phyloP scores from a whole-genome alignment of 2,797 vertebrate genomes.

The Epinephelus coioides region DNA sequence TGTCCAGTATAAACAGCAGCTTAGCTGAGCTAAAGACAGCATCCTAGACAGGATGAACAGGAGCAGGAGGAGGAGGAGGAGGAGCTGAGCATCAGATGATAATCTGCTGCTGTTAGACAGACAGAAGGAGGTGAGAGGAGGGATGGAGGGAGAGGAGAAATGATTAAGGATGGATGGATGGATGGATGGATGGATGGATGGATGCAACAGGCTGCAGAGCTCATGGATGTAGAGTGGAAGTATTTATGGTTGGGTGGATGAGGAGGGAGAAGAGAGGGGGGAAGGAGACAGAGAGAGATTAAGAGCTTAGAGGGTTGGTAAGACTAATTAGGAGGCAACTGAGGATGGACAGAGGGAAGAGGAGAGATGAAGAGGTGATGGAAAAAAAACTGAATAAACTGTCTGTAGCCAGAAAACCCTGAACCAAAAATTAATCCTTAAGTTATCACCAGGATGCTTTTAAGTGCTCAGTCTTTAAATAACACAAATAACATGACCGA shows the following conservation, averaged over 20 bases:
- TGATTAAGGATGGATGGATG: conserved; percentile 24
- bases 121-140: background rate
- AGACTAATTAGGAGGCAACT: conserved; percentile 73
- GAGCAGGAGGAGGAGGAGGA: background rate
- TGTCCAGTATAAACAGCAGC: conserved; percentile 28
- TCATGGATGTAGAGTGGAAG: background rate
- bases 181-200: conserved; percentile 32
- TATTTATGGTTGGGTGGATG: conserved; percentile 54
- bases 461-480: background rate
- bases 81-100: conserved; percentile 33
- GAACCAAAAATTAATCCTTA: no score
- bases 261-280: conserved; percentile 15
- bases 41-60: no score
- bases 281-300: conserved; percentile 64
- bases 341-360: conserved; percentile 49
- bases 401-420: background rate
- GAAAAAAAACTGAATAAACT: background rate
- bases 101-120: conserved; percentile 54
- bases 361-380: conserved; percentile 29
- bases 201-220: conserved; percentile 60
- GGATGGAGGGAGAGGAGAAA: background rate
- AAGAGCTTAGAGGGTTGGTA: conserved; percentile 73
- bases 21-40: conserved; percentile 36
- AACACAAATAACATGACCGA: no score
- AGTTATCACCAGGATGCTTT: background rate